These are phyloP conservation scores for Meteorus cinctellus DNA, from an alignment of 2,888 invertebrate species.

Conservation along the genomic window DNA sequence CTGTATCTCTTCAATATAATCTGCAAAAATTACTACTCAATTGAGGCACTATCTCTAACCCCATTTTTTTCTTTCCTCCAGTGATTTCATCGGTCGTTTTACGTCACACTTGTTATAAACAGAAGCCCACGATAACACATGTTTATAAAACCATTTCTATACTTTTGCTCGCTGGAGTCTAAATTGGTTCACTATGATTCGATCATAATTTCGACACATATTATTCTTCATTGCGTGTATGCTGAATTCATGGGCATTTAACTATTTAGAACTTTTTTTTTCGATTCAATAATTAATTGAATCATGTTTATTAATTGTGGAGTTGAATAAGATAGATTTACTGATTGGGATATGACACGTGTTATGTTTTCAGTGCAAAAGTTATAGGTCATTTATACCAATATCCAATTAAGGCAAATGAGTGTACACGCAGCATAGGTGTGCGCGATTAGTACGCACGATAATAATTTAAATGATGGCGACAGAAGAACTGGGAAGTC, in stretches of 20 bases:
- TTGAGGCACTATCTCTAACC: slow-evolving; percentile 8
- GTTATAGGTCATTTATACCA: neutral
- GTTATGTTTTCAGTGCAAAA: no score
- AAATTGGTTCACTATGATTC: neutral
- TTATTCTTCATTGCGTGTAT: neutral
- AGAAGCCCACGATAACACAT: neutral
- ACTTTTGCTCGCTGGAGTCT: neutral
- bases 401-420: neutral
- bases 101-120: neutral
- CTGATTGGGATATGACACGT: no score
- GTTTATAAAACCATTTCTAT: neutral
- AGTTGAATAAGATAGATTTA: no score
- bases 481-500: slow-evolving; percentile 3
- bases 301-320: no score
- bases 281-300: neutral
- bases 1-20: slow-evolving; percentile 2
- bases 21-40: slow-evolving; percentile 18
- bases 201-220: neutral
- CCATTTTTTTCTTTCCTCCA: neutral
- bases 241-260: neutral
- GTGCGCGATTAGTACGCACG: neutral
- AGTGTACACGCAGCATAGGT: neutral
- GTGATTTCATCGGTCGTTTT: neutral
- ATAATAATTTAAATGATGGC: neutral
- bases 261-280: neutral